A percentile compares a stretch with the other conserved stretches of the same genome.
Evolutionary conservation across 1,140 invertebrate genomes (phyloP).

Genomic region (Zaprionus davidi): DNA sequence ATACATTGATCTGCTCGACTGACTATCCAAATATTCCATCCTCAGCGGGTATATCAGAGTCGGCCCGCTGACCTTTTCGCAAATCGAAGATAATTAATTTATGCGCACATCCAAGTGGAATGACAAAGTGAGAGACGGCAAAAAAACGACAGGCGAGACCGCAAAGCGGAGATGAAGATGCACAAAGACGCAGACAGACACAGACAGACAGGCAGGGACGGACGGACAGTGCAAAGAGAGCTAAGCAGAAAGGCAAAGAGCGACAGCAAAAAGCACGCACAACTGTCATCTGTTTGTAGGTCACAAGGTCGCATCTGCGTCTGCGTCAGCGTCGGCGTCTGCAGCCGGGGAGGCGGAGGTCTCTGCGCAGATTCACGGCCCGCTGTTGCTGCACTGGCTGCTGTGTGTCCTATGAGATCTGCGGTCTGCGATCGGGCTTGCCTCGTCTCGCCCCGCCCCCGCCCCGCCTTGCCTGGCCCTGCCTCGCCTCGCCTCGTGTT

Average conservation of each 20-base stretch:
- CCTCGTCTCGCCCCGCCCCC: not conserved
- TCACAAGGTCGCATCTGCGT: slow-evolving; percentile 55
- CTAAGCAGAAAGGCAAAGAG: not conserved
- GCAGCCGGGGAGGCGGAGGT: not conserved
- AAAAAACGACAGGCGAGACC: slow-evolving; percentile 14
- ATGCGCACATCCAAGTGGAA: slow-evolving; percentile 19
- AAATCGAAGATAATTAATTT: slow-evolving; percentile 6
- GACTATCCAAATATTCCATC: not conserved
- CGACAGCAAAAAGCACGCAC: slow-evolving; percentile 7
- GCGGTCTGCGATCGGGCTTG: not conserved
- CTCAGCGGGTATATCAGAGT: not conserved
- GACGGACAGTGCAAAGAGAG: not conserved
- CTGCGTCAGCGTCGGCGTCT: slow-evolving; percentile 30
- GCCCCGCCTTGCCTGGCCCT: not conserved
- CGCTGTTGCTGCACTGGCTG: not conserved
- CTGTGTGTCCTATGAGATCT: slow-evolving; percentile 6
- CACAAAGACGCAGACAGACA: slow-evolving; percentile 32
- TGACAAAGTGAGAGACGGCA: slow-evolving; percentile 13
- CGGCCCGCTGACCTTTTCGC: slow-evolving; percentile 1
- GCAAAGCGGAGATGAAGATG: slow-evolving; percentile 39
- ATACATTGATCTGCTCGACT: not conserved
- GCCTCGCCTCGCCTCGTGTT: not conserved
- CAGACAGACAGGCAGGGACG: not conserved
- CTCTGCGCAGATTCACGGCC: not conserved
- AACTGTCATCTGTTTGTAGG: slow-evolving; percentile 53